phyloP scores from a whole-genome alignment of 92 coral and sea anemone genomes.

The Palythoa heliodiscus region DNA sequence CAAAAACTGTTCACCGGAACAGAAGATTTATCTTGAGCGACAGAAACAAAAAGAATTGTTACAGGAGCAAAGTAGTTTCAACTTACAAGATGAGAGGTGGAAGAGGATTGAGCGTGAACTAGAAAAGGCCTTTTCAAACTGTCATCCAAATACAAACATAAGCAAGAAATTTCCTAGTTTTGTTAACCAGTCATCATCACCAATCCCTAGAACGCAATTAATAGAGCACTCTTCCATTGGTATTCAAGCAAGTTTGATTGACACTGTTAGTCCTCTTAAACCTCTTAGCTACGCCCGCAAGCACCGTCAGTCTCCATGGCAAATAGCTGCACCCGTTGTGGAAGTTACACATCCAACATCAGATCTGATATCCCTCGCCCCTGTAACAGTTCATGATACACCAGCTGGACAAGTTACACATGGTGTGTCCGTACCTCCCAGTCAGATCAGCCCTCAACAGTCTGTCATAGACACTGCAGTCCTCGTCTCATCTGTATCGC shows the following conservation, averaged over 20 bases:
- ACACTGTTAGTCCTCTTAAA: conserved; percentile 83
- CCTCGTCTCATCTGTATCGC: conserved; percentile 14
- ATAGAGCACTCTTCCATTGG: conserved; percentile 80
- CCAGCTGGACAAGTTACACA: not conserved
- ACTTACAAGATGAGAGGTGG: conserved; percentile 83
- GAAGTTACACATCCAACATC: conserved; percentile 7
- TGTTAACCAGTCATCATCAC: conserved; percentile 68
- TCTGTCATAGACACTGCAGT: not conserved
- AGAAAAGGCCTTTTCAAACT: conserved; percentile 73
- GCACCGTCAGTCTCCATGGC: conserved; percentile 51
- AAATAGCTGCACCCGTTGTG: not conserved
- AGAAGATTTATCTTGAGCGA: conserved; percentile 78
- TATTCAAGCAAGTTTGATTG: conserved; percentile 84
- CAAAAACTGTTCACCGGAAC: conserved; percentile 69
- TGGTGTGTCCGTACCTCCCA: not conserved
- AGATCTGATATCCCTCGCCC: not conserved
- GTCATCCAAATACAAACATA: conserved; percentile 38
- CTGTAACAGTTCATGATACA: not conserved
- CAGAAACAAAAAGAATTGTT: conserved; percentile 76
- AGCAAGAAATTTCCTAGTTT: conserved; percentile 44
- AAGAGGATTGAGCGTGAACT: conserved; percentile 79
- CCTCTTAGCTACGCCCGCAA: conserved; percentile 73
- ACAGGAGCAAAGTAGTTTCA: conserved; percentile 76
- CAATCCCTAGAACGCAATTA: conserved; percentile 52
- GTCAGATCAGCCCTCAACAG: conserved; percentile 13